phyloP scores from a whole-genome alignment of 1,140 invertebrate genomes.

The Stenopsyche tienmushanensis region DNA sequence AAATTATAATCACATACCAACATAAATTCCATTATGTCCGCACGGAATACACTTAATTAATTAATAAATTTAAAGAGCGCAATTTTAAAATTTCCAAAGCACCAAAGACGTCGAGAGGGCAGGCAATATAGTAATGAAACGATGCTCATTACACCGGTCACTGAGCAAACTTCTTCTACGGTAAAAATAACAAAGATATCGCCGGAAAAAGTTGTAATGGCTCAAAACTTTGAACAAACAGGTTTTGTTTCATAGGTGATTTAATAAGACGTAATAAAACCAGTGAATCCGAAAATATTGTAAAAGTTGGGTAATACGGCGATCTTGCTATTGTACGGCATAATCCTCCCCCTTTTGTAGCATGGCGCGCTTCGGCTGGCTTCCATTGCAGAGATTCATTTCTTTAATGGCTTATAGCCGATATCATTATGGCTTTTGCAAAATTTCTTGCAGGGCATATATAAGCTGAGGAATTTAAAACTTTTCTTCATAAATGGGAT shows the following conservation, averaged over 20 bases:
- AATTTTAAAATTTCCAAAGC: not conserved
- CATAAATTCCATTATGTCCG: too few species aligned
- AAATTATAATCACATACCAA: not conserved
- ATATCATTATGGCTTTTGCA: conserved; percentile 37
- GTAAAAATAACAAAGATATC: conserved; percentile 23
- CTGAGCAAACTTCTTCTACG: conserved; percentile 12
- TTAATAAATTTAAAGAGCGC: too few species aligned
- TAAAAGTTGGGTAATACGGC: conserved; percentile 36
- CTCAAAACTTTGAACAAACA: conserved; percentile 29
- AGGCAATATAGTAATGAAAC: conserved; percentile 10
- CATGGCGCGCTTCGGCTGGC: not conserved
- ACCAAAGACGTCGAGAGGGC: not conserved
- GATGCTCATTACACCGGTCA: conserved; percentile 19
- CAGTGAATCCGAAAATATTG: conserved; percentile 39
- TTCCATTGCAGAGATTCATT: conserved; percentile 36
- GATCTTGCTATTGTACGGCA: conserved; percentile 15
- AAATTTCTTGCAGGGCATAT: conserved; percentile 29
- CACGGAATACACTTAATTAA: too few species aligned
- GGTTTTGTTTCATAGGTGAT: conserved; percentile 40
- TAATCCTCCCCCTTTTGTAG: not conserved
- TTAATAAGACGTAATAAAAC: conserved; percentile 40
- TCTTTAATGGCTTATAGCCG: conserved; percentile 40
- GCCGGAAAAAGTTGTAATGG: conserved; percentile 11
- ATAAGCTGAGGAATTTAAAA: too few species aligned
- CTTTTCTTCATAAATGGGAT: too few species aligned